Percentiles rank a stretch among this genome's conserved stretches.
These are phyloP conservation scores for Gobionotothen gibberifrons DNA, from an alignment of 2,797 vertebrate genomes.

Conservation along the genomic window DNA sequence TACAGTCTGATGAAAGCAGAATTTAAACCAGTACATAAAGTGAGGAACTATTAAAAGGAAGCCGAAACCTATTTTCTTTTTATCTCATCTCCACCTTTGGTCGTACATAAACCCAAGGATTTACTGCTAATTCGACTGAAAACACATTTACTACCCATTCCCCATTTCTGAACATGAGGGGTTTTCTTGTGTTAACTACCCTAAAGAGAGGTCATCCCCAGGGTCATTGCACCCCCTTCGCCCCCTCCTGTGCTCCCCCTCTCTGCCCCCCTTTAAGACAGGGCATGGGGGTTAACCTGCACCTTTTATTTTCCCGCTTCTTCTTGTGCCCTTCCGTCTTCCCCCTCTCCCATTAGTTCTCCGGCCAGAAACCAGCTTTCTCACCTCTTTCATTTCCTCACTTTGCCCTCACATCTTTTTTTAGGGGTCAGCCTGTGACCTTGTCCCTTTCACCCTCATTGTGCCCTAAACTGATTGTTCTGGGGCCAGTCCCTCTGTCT, in stretches of 20 bases:
- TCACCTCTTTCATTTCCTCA: conserved; percentile 21
- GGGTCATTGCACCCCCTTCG: too few relatives aligned
- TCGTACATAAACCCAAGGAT: conserved; percentile 42
- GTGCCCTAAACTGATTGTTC: conserved; percentile 63
- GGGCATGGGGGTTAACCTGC: conserved; percentile 39
- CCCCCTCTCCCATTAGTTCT: not conserved
- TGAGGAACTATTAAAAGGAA: not conserved
- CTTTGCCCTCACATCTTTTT: conserved; percentile 39
- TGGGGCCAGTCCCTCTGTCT: conserved; percentile 51
- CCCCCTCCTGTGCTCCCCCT: conserved; percentile 26
- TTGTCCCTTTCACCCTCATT: conserved; percentile 56
- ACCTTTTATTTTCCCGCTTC: conserved; percentile 29
- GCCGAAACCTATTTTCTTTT: not conserved
- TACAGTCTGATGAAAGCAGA: not conserved
- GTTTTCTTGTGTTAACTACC: conserved; percentile 55
- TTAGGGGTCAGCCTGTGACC: conserved; percentile 49
- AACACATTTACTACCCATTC: conserved; percentile 51
- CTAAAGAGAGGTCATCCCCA: conserved; percentile 37
- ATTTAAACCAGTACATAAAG: conserved; percentile 9
- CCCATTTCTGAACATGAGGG: conserved; percentile 30
- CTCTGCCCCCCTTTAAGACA: conserved; percentile 20
- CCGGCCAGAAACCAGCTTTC: conserved; percentile 2
- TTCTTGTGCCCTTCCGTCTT: conserved; percentile 20
- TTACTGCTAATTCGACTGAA: conserved; percentile 60
- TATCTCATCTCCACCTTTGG: conserved; percentile 9